A percentile compares a stretch with the other conserved stretches of the same genome.
These are phyloP conservation scores for Acleris cristana DNA, from an alignment of 2,888 invertebrate species.

Conservation along the genomic window DNA sequence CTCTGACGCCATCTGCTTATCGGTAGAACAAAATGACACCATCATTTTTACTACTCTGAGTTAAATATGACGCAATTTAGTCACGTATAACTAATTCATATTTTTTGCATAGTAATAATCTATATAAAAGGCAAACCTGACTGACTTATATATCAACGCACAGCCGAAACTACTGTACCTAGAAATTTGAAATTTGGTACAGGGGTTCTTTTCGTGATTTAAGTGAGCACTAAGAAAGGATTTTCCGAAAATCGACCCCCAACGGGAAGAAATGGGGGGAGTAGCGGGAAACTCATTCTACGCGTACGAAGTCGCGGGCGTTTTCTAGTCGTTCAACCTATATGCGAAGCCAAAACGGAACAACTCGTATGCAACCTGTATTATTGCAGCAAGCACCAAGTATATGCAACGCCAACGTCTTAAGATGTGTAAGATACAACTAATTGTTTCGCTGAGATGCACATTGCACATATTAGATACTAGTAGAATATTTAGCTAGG, in stretches of 20 bases:
- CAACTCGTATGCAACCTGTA: constrained; percentile 39
- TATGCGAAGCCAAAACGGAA: not conserved
- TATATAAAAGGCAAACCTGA: no score
- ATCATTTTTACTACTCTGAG: constrained; percentile 1
- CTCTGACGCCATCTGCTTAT: constrained; percentile 21
- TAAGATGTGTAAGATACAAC: constrained; percentile 3
- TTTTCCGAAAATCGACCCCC: no score
- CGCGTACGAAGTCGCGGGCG: no score
- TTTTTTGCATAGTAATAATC: not conserved
- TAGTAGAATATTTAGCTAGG: not conserved
- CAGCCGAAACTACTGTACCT: no score
- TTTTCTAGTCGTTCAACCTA: no score
- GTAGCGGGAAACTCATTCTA: no score
- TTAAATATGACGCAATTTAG: not conserved
- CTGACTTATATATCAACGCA: no score
- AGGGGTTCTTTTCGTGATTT: no score
- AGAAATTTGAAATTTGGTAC: no score
- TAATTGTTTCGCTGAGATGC: constrained; percentile 26
- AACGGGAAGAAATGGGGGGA: no score
- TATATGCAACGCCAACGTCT: constrained; percentile 14
- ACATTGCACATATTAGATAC: constrained; percentile 10
- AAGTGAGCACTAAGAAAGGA: no score
- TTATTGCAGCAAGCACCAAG: constrained; percentile 36
- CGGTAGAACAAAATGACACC: constrained; percentile 18
- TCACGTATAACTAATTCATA: not conserved